A percentile compares a stretch with the other conserved stretches of the same genome.
Evolutionary conservation across 2,888 invertebrate genomes (phyloP).

Genomic region (Mechanitis mazaeus): DNA sequence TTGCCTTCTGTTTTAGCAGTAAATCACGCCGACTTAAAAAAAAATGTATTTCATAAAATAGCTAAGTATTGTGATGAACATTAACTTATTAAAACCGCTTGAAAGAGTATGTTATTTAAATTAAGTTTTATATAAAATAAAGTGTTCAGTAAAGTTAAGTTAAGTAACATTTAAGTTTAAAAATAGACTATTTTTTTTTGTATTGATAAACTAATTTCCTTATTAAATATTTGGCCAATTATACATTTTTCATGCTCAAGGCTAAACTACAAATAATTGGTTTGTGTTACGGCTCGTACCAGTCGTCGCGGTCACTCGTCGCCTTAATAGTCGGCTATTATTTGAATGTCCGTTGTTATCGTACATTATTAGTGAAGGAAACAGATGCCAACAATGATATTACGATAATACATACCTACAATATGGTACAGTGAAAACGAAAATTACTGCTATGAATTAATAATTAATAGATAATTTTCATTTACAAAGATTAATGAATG

Average conservation of each 20-base stretch:
- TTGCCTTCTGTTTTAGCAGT: slow-evolving; percentile 32
- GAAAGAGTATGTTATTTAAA: neutral
- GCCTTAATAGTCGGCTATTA: slow-evolving; percentile 11
- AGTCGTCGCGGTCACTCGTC: slow-evolving; percentile 12
- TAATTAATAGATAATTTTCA: too few relatives aligned
- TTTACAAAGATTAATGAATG: too few relatives aligned
- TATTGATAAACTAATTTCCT: too few relatives aligned
- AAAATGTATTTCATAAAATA: slow-evolving; percentile 3
- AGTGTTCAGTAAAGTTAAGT: too few relatives aligned
- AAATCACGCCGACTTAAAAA: slow-evolving; percentile 25
- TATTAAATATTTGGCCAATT: too few relatives aligned
- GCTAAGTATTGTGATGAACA: neutral
- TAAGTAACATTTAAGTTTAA: too few relatives aligned
- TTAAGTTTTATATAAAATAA: too few relatives aligned
- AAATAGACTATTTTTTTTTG: too few relatives aligned
- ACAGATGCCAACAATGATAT: slow-evolving; percentile 7
- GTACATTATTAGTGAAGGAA: slow-evolving; percentile 7
- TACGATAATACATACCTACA: neutral
- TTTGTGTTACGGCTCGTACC: neutral
- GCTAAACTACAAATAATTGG: neutral
- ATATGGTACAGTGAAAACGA: neutral
- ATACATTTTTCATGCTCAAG: too few relatives aligned
- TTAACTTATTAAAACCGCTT: neutral
- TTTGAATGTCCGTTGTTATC: slow-evolving; percentile 6
- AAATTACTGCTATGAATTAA: neutral